Conservation (phyloP, 2,888 invertebrate genomes). For the Thyatira batis region DNA sequence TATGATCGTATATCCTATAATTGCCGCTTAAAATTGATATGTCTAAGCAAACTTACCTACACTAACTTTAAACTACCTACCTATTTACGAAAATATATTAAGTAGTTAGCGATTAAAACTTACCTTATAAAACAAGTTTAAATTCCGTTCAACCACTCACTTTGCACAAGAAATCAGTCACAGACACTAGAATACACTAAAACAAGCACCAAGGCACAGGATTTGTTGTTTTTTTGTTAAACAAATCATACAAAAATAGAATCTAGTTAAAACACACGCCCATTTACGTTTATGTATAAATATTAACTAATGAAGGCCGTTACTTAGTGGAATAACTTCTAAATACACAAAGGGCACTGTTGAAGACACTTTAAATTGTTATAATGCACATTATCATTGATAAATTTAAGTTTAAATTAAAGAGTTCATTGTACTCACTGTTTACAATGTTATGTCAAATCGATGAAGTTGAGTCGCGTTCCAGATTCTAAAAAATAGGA, state of each 20-base stretch:
- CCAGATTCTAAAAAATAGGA: not conserved
- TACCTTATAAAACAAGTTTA: not conserved
- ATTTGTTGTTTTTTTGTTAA: slow-evolving; percentile 18
- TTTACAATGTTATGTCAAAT: slow-evolving; percentile 55
- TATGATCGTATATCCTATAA: no score
- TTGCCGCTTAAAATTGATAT: no score
- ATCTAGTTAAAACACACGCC: slow-evolving; percentile 44
- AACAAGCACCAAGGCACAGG: slow-evolving; percentile 10
- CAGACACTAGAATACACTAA: slow-evolving; percentile 9
- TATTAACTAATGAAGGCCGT: slow-evolving; percentile 16
- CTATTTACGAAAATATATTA: not conserved
- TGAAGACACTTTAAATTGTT: slow-evolving; percentile 52
- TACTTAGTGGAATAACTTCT: slow-evolving; percentile 9
- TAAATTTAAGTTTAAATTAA: slow-evolving; percentile 38
- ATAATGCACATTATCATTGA: slow-evolving; percentile 41
- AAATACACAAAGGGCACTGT: slow-evolving; percentile 22
- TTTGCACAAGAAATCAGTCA: slow-evolving; percentile 7
- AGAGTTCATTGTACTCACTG: slow-evolving; percentile 69
- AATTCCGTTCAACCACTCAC: not conserved
- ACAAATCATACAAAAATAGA: slow-evolving; percentile 23
- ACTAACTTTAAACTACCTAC: not conserved
- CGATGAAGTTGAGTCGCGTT: not conserved
- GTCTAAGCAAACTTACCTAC: no score
- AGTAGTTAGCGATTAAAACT: not conserved
- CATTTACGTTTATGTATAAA: slow-evolving; percentile 24